Conservation (phyloP, 2,888 invertebrate species). For the Calameuta filiformis region DNA sequence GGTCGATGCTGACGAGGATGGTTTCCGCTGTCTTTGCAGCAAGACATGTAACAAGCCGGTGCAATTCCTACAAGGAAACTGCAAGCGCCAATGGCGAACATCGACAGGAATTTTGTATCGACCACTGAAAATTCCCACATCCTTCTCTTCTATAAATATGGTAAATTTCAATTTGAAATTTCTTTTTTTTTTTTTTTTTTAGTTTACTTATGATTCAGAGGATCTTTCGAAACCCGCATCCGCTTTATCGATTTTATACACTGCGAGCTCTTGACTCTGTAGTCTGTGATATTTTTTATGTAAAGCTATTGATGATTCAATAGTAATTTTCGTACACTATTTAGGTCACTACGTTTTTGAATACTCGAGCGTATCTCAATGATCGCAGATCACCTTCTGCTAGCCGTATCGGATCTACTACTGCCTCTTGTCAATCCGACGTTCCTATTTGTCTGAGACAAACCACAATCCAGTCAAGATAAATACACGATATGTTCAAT, state of each 20-base stretch:
- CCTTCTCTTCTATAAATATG: neutral
- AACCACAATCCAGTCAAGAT: neutral
- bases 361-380: neutral
- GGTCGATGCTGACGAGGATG: constrained; percentile 49
- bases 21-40: constrained; percentile 62
- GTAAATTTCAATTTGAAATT: neutral
- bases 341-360: neutral
- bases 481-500: neutral
- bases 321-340: neutral
- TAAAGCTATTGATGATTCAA: neutral
- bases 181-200: no score
- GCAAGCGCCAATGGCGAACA: constrained; percentile 75
- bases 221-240: neutral
- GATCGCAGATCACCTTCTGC: neutral
- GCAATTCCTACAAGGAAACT: constrained; percentile 78
- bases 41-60: constrained; percentile 74
- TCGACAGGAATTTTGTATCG: constrained; percentile 75
- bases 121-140: neutral
- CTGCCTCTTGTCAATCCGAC: neutral
- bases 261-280: neutral
- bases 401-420: neutral
- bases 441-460: neutral
- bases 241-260: neutral
- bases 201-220: neutral
- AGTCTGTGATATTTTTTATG: neutral